Conservation (phyloP, 2,113 vertebrate species). For the Melanotaenia duboulayi region DNA sequence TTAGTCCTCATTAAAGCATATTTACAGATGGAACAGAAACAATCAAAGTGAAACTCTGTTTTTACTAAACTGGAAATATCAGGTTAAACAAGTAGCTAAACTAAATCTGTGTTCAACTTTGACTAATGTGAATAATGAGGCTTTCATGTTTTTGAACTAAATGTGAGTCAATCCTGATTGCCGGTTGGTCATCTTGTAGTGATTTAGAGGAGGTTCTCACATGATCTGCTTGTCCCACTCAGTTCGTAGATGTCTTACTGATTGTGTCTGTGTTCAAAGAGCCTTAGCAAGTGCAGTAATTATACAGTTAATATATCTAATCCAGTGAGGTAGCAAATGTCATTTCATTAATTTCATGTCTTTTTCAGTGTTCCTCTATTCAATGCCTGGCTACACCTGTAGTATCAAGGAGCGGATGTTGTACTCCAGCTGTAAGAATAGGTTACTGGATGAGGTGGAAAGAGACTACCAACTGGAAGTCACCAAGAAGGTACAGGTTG, state of each 20-base stretch:
- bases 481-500: constrained; percentile 89
- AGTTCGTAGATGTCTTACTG: background rate
- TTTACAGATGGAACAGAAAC: no score
- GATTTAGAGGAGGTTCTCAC: background rate
- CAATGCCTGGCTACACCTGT: constrained; percentile 98
- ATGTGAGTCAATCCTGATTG: background rate
- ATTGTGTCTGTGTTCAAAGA: background rate
- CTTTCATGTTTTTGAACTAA: no score
- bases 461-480: constrained; percentile 94
- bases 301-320: background rate
- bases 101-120: background rate
- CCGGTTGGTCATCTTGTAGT: background rate
- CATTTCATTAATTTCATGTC: background rate
- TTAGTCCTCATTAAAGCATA: no score
- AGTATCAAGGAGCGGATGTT: constrained; percentile 98
- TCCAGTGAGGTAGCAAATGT: constrained; percentile 2
- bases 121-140: background rate
- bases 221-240: background rate
- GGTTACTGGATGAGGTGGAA: constrained; percentile 93
- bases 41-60: no score
- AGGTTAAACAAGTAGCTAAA: background rate
- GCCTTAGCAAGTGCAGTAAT: no score
- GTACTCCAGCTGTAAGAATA: constrained; percentile 98
- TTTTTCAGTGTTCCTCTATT: constrained; percentile 96
- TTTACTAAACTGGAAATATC: no score